Evolutionary conservation across 2,888 invertebrate genomes (phyloP), one percentile per base, ranked within the genome.

Genomic region (Seladonia tumulorum): DNA sequence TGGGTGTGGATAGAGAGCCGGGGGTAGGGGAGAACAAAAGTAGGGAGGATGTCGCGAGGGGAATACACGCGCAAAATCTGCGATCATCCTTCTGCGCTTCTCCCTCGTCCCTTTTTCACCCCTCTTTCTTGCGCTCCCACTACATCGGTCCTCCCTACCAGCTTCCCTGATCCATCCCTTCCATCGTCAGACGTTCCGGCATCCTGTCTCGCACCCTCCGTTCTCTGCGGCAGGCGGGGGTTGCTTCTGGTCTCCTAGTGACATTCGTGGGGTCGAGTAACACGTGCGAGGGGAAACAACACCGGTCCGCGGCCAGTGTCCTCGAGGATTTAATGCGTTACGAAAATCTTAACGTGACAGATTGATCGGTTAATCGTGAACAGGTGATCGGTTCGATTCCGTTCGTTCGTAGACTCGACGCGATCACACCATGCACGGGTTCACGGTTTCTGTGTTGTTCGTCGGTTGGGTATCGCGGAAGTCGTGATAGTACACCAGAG

Each of bases 1-100:
- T 91, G 93, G 94, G 93, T 94, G 94, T 93, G 93, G 93, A 93
- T 90, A 70, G 22, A 10, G 68, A 35, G n/a, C 82, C 89, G 89
- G 86, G 86, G 86, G 63, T n/a, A 29, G 80, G 39, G 16, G 74
- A 12, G 39, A 45, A 78, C 47, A 85, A 76, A 85, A 82, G 82
- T 79, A 76, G 81, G 87, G 91, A 87, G 83, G 86, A 85, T 84
- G 79, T 73, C 14, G 8, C 25, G 47, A 81, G 89, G 89, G 82
- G 83, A 86, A 75, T 68, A 83, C 53, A 71, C 80, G 84, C 81
- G 87, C 66, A 60, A 83, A 83, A 76, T 57, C 72, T 47, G 57
- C 80, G 63, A 70, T 86, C 76, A 76, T 76, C 60, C 75, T 73
- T 78, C 82, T 68, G 45, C 63, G 45, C n/a, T n/a, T 7, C 70